phyloP scores from a whole-genome alignment of 92 coral and sea anemone species.

The Blastomussa wellsi region DNA sequence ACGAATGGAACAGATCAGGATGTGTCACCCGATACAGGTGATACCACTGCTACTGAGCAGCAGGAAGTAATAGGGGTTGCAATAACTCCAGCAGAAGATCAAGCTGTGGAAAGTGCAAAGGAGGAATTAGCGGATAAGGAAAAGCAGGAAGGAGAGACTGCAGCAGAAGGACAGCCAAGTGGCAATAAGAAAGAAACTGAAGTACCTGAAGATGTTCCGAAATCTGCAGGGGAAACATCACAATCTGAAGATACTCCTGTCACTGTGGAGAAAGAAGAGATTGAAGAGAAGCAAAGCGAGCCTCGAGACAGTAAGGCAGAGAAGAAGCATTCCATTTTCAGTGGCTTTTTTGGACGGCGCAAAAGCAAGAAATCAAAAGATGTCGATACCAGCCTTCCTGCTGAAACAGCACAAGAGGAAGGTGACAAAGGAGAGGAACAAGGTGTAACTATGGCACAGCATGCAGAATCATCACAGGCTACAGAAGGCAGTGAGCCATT shows the following conservation, averaged over 20 bases:
- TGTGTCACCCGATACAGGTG: background rate
- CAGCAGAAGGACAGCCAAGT: background rate
- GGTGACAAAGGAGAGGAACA: background rate
- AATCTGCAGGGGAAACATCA: slow-evolving; percentile 10
- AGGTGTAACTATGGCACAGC: background rate
- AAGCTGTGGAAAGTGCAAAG: slow-evolving; percentile 20
- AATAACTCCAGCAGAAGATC: background rate
- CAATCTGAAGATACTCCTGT: slow-evolving; percentile 11
- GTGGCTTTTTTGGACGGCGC: slow-evolving; percentile 22
- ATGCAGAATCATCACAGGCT: background rate
- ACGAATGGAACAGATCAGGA: slow-evolving; percentile 10
- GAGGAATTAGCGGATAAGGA: slow-evolving; percentile 9
- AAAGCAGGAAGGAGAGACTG: background rate
- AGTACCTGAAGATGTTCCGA: slow-evolving; percentile 14
- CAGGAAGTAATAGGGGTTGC: slow-evolving; percentile 9
- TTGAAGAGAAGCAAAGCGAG: background rate
- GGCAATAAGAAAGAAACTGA: background rate
- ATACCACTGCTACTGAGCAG: background rate
- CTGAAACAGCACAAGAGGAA: slow-evolving; percentile 14
- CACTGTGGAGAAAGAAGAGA: slow-evolving; percentile 5
- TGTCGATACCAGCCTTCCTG: background rate
- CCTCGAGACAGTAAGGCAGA: slow-evolving; percentile 8
- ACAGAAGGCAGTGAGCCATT: background rate
- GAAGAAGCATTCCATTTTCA: slow-evolving; percentile 8
- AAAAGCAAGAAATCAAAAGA: slow-evolving; percentile 36